phyloP scores from a whole-genome alignment of 2,888 invertebrate species.

The Augiades crinisus region DNA sequence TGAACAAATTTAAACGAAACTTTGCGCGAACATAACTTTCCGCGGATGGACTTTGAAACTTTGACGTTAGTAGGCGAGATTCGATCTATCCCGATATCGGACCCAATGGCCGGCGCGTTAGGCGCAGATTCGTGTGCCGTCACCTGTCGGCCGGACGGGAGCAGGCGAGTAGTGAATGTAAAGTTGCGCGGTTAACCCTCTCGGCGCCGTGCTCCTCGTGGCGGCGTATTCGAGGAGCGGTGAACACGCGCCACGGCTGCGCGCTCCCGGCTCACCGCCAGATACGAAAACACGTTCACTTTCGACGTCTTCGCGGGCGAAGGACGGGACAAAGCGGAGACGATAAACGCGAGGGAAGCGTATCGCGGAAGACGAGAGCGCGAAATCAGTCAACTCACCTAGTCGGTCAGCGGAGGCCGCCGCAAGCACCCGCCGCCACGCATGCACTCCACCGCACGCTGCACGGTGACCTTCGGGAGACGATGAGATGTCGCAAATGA shows the following conservation, averaged over 20 bases:
- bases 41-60: slow-evolving; percentile 53
- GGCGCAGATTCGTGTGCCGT: slow-evolving; percentile 46
- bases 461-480: slow-evolving; percentile 79
- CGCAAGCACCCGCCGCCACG: slow-evolving; percentile 61
- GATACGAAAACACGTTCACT: slow-evolving; percentile 54
- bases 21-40: slow-evolving; percentile 41
- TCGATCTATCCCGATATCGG: slow-evolving; percentile 34
- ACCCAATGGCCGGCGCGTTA: slow-evolving; percentile 42
- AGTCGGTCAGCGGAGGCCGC: slow-evolving; percentile 73
- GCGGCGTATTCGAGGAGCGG: slow-evolving; percentile 42
- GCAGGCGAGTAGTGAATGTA: slow-evolving; percentile 51
- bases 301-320: slow-evolving; percentile 63
- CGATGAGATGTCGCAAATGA: slow-evolving; percentile 80
- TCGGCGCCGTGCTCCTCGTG: slow-evolving; percentile 37
- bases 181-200: slow-evolving; percentile 67
- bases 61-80: slow-evolving; percentile 36
- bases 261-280: slow-evolving; percentile 46
- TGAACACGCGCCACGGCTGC: slow-evolving; percentile 48
- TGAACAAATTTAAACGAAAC: slow-evolving; percentile 34
- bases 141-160: slow-evolving; percentile 46
- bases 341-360: slow-evolving; percentile 68
- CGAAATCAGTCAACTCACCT: slow-evolving; percentile 70
- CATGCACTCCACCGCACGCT: slow-evolving; percentile 42
- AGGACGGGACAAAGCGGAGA: slow-evolving; percentile 65
- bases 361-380: slow-evolving; percentile 58